Conservation (phyloP, 2,113 vertebrate species). For the Strix aluco region DNA sequence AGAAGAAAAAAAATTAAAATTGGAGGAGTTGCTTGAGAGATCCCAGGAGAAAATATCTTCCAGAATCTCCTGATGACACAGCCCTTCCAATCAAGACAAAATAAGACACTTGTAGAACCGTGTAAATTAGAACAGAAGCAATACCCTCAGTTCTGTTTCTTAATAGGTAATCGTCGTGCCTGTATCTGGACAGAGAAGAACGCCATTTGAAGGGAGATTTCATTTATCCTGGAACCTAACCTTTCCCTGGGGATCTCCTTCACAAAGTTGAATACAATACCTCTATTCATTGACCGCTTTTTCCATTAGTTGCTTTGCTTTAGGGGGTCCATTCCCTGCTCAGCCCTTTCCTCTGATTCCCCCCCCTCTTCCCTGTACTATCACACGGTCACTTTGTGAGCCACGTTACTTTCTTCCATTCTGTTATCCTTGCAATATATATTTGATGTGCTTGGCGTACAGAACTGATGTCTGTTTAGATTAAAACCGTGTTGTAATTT, state of each 20-base stretch:
- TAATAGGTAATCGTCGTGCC: not conserved
- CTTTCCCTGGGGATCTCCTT: slow-evolving; percentile 12
- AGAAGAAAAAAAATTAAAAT: not conserved
- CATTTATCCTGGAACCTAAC: slow-evolving; percentile 45
- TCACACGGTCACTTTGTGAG: not conserved
- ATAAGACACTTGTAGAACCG: not conserved
- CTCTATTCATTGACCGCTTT: slow-evolving; percentile 52
- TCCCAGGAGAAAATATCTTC: not conserved
- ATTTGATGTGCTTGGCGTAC: not conserved
- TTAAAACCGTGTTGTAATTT: slow-evolving; percentile 36
- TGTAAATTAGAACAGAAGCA: not conserved
- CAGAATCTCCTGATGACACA: not conserved
- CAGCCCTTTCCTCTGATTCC: not conserved
- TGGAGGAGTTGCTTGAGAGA: not conserved
- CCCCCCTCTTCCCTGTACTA: not conserved
- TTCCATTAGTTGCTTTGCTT: not conserved
- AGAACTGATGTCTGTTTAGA: slow-evolving; percentile 36
- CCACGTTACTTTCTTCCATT: not conserved
- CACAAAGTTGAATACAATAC: slow-evolving; percentile 6
- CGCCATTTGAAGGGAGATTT: not conserved
- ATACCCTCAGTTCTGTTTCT: not conserved
- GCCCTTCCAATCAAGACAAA: not conserved
- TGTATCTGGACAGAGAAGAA: not conserved
- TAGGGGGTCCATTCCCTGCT: not conserved
- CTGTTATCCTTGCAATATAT: not conserved